Evolutionary conservation across 2,797 vertebrate species (phyloP).

Genomic region (Tangara arthus): DNA sequence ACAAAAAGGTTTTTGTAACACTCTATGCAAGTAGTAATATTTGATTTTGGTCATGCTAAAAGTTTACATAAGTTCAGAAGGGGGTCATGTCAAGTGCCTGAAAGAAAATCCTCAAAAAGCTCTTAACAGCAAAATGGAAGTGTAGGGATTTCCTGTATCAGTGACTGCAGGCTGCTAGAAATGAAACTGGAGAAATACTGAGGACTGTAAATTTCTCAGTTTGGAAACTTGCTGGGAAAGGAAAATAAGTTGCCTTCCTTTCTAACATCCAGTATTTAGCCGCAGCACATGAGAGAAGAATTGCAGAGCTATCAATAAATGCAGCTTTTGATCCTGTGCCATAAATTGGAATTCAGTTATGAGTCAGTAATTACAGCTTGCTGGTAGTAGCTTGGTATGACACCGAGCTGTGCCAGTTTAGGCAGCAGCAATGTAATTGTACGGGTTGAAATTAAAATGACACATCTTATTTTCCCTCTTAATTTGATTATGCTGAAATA

Average conservation of each 20-base stretch:
- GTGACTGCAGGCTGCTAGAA: background rate
- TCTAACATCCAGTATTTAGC: background rate
- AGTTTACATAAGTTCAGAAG: background rate
- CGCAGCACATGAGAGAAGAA: background rate
- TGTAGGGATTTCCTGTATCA: background rate
- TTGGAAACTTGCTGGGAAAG: background rate
- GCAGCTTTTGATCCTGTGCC: background rate
- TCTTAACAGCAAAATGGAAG: background rate
- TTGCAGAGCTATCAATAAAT: background rate
- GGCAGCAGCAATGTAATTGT: background rate
- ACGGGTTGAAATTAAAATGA: background rate
- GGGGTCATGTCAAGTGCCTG: background rate
- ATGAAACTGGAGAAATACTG: background rate
- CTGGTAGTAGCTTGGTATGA: background rate
- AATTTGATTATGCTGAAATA: background rate
- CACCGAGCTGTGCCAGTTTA: background rate
- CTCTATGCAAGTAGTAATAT: background rate
- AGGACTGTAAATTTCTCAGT: background rate
- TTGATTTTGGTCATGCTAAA: background rate
- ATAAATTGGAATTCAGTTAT: background rate
- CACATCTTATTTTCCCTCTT: background rate
- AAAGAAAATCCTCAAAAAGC: background rate
- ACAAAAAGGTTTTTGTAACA: background rate
- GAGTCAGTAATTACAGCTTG: background rate
- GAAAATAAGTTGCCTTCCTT: background rate